phyloP scores from a whole-genome alignment of 2,113 vertebrate genomes.

The Ageneiosus marmoratus region DNA sequence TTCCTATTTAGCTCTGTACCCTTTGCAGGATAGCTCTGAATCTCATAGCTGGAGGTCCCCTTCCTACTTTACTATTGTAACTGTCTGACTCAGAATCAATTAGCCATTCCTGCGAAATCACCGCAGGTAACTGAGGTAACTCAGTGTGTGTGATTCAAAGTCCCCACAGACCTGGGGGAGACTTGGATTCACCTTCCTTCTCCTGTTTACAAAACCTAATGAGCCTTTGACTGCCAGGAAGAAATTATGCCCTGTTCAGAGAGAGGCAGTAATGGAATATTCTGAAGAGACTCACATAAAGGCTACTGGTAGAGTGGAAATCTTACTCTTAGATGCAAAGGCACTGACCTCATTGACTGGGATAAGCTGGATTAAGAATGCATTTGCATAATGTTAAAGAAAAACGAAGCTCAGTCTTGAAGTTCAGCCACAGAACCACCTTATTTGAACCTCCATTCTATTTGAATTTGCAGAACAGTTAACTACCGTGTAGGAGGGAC shows the following conservation, averaged over 20 bases:
- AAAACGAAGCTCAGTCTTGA: conserved; percentile 39
- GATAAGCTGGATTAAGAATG: conserved; percentile 53
- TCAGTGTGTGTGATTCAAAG: conserved; percentile 37
- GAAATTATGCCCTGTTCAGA: conserved; percentile 1
- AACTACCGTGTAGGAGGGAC: conserved; percentile 38
- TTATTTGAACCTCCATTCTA: conserved; percentile 38
- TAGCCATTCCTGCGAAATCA: conserved; percentile 46
- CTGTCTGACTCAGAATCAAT: conserved; percentile 46
- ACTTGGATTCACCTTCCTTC: background rate
- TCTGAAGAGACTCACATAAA: conserved; percentile 29
- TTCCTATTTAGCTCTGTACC: conserved; percentile 26
- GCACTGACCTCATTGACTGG: conserved; percentile 56
- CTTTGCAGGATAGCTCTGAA: conserved; percentile 23
- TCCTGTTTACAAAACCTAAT: conserved; percentile 38
- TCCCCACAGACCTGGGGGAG: conserved; percentile 17
- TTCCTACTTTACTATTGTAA: conserved; percentile 22
- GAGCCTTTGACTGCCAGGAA: conserved; percentile 29
- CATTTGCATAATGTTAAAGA: conserved; percentile 59
- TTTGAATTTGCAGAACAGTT: conserved; percentile 26
- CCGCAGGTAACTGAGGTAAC: conserved; percentile 29
- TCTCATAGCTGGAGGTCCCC: conserved; percentile 27
- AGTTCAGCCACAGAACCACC: conserved; percentile 42
- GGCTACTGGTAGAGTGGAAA: conserved; percentile 45
- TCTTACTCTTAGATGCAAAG: conserved; percentile 40
- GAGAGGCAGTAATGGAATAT: conserved; percentile 31